Evolutionary conservation across 2,113 vertebrate species (phyloP), one percentile per base, ranked within the genome.

Genomic region (Rousettus leschenaultii): DNA sequence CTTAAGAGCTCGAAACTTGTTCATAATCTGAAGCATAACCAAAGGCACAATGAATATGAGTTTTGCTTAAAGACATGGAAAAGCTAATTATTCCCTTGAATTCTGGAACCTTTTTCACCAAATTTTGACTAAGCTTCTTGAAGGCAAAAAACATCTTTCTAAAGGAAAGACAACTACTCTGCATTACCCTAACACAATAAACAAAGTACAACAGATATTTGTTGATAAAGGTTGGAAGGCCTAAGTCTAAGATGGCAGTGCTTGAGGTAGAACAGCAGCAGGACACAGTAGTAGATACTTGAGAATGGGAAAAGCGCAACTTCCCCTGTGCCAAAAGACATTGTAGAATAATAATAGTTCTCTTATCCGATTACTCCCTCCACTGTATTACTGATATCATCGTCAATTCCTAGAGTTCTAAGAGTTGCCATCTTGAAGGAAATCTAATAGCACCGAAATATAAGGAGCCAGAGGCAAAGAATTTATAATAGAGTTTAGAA

Each of bases 11-110:
- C 63, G 92, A 91, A 96, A 84, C 45, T 87, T 26, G 11, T 45
- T 78, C n/a, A 75, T 84, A 93, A 95, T 77, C 77, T 95, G 53
- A 97, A 91, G n/a, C 38, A 82, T 21, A 82, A 91, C 38, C 33
- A 35, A 93, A 92, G 28, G 30, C 14, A 73, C 57, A 83, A 86
- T 28, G 24, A 48, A 85, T 13, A 86, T 55, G 21, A 74, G 1
- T 8, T 92, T 4, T 53, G 16, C 26, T 94, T 74, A 82, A 80
- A n/a, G 40, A 91, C 85, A 45, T 79, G 0, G 1, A 95, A 93
- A 94, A 90, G 61, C 9, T 40, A 94, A 45, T 19, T 71, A 78
- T 35, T 78, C 55, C 48, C 70, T 79, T 77, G 24, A 45, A 48
- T 59, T 6, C 33, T 70, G 40, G 22, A 13, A 21, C 15, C 26